Conservation (phyloP, 2,113 vertebrate genomes). For the Dromaius novaehollandiae region DNA sequence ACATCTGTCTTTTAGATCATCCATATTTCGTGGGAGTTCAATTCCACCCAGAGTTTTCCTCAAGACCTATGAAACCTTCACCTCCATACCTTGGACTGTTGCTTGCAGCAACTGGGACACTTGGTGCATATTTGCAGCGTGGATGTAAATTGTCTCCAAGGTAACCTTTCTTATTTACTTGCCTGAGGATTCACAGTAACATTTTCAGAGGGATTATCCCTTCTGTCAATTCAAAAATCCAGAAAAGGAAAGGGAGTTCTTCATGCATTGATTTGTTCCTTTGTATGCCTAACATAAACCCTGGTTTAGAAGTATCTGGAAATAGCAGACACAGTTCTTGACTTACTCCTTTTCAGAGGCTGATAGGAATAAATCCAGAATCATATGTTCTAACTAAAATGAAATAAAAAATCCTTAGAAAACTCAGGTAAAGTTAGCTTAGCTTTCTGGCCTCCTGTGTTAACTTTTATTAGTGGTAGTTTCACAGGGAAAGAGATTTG, state of each 20-base stretch:
- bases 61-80: conserved; percentile 84
- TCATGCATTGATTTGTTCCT: background rate
- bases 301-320: background rate
- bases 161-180: conserved; percentile 63
- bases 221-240: background rate
- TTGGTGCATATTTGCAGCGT: conserved; percentile 73
- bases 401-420: background rate
- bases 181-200: background rate
- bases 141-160: conserved; percentile 77
- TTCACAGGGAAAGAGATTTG: background rate
- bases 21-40: conserved; percentile 85
- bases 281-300: background rate
- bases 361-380: background rate
- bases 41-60: conserved; percentile 85
- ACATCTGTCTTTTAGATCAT: conserved; percentile 71
- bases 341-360: background rate
- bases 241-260: background rate
- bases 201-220: background rate
- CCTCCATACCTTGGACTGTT: conserved; percentile 82
- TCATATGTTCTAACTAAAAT: background rate
- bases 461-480: background rate
- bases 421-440: background rate
- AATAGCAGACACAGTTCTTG: background rate
- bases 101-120: conserved; percentile 79
- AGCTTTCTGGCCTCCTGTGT: background rate